These are phyloP conservation scores for Cherax quadricarinatus DNA, from an alignment of 1,140 invertebrate species.

Conservation along the genomic window DNA sequence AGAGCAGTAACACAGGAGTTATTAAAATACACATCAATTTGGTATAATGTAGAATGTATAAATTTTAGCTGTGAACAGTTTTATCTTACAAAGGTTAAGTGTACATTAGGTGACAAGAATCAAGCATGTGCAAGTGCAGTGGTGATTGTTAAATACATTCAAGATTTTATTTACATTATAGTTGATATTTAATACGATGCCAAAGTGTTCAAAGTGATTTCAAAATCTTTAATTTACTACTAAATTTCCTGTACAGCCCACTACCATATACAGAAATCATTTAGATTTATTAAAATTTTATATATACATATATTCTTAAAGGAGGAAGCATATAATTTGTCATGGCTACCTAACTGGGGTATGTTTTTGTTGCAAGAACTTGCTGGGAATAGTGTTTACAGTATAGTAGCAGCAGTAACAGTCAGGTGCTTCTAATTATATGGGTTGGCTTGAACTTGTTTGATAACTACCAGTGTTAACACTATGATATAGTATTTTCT, in stretches of 20 bases:
- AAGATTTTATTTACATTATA: slow-evolving; percentile 3
- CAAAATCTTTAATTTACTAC: not conserved
- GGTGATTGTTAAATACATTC: not conserved
- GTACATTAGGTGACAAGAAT: not conserved
- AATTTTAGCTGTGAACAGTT: not conserved
- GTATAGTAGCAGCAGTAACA: not conserved
- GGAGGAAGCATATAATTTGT: not conserved
- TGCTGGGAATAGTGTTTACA: not conserved
- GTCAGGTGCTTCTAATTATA: not conserved
- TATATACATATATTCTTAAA: not conserved
- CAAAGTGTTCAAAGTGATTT: slow-evolving; percentile 30
- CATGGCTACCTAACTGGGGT: not conserved
- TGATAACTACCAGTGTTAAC: not conserved
- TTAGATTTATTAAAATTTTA: not conserved
- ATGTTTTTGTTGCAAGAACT: not conserved
- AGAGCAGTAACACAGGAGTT: not conserved
- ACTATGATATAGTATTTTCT: not conserved
- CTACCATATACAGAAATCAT: slow-evolving; percentile 24
- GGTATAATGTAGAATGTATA: not conserved
- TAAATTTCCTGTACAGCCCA: slow-evolving; percentile 4
- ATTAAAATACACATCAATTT: not conserved
- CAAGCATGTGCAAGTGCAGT: not conserved
- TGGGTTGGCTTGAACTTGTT: slow-evolving; percentile 10
- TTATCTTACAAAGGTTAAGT: not conserved
- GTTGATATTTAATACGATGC: slow-evolving; percentile 24